Conservation (phyloP, 2,888 invertebrate species). For the Ophion slaviceki region DNA sequence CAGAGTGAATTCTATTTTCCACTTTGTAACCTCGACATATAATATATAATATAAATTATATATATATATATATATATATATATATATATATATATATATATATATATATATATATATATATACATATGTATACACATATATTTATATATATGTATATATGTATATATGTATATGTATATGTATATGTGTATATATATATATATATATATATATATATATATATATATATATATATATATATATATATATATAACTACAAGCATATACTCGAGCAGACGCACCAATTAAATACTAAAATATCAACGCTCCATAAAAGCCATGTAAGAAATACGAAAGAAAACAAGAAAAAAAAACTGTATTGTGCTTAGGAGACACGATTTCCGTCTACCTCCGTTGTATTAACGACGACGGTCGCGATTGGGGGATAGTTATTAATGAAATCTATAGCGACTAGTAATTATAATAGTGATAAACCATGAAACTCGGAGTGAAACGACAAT, state of each 20-base stretch:
- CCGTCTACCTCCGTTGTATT: constrained; percentile 47
- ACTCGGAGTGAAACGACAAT: constrained; percentile 57
- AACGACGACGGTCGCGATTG: constrained; percentile 42
- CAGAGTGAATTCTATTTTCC: constrained; percentile 21
- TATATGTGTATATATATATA: no score
- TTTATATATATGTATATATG: constrained; percentile 10
- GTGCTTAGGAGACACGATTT: constrained; percentile 51
- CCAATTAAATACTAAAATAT: constrained; percentile 57
- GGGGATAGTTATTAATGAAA: constrained; percentile 67
- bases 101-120: constrained; percentile 4
- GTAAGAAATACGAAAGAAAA: constrained; percentile 28
- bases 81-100: background rate
- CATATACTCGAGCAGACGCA: constrained; percentile 56
- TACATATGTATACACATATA: constrained; percentile 5
- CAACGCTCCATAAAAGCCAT: constrained; percentile 35
- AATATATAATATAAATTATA: constrained; percentile 40
- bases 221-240: constrained; percentile 4
- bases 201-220: background rate
- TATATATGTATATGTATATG: background rate
- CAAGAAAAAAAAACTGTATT: constrained; percentile 19
- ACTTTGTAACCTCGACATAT: constrained; percentile 33
- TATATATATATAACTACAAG: constrained; percentile 24
- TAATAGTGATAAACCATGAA: constrained; percentile 53
- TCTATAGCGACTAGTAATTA: constrained; percentile 71
- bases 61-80: background rate